Percentiles rank a stretch among this genome's conserved stretches.
phyloP scores from a whole-genome alignment of 1,140 invertebrate species.

The Caenorhabditis remanei region DNA sequence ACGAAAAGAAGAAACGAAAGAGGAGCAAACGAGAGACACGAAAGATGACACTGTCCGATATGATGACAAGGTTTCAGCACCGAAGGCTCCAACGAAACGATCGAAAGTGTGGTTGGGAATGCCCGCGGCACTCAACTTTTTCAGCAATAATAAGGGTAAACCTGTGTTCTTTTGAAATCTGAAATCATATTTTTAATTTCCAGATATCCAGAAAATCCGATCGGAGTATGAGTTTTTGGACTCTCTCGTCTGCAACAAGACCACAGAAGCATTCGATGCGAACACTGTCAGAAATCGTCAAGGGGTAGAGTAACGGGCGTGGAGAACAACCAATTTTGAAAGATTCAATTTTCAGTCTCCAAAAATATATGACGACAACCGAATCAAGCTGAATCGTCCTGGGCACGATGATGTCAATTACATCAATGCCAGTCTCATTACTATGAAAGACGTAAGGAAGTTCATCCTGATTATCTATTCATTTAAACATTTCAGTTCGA shows the following conservation, averaged over 20 bases:
- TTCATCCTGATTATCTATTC: neutral
- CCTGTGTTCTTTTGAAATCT: neutral
- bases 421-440: conserved; percentile 32
- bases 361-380: conserved; percentile 40
- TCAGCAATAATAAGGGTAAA: conserved; percentile 1
- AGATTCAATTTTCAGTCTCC: conserved; percentile 9
- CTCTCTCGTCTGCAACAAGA: conserved; percentile 27
- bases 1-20: neutral
- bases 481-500: neutral
- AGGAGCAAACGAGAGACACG: neutral
- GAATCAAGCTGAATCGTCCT: neutral
- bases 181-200: neutral
- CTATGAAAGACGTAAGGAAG: neutral
- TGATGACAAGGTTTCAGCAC: neutral
- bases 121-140: conserved; percentile 20
- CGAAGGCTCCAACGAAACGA: neutral
- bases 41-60: neutral
- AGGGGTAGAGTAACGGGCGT: neutral
- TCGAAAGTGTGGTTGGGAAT: conserved; percentile 14
- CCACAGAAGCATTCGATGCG: conserved; percentile 6
- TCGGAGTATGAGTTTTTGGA: conserved; percentile 6
- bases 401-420: conserved; percentile 32
- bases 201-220: conserved; percentile 28
- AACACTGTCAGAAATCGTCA: neutral
- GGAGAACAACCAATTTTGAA: neutral